phyloP scores from a whole-genome alignment of 2,888 invertebrate genomes.

The Thyatira batis region DNA sequence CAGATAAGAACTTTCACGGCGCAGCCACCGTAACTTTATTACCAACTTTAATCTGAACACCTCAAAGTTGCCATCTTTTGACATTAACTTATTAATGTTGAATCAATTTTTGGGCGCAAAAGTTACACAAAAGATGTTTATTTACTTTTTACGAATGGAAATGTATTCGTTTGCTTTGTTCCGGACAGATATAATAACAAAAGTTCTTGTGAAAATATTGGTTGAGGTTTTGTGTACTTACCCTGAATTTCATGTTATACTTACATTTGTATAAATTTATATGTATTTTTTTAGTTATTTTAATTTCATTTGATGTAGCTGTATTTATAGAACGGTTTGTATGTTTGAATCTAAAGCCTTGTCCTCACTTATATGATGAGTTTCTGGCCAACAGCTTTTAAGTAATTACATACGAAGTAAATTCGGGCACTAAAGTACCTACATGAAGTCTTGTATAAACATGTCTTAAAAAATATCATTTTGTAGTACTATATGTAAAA shows the following conservation, averaged over 20 bases:
- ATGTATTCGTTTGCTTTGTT: conserved; percentile 2
- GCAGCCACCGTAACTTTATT: conserved; percentile 39
- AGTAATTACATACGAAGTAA: no score
- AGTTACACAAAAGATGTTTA: conserved; percentile 22
- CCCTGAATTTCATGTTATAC: neutral
- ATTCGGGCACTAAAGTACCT: no score
- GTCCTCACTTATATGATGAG: no score
- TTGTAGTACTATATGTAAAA: no score
- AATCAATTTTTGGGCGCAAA: conserved; percentile 30
- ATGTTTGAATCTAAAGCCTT: no score
- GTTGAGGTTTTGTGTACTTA: neutral
- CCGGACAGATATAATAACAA: neutral
- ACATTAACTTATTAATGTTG: conserved; percentile 29
- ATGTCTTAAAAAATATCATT: no score
- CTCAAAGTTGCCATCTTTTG: conserved; percentile 19
- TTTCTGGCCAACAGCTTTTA: no score
- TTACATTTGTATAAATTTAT: neutral
- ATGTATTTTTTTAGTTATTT: neutral
- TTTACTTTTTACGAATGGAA: conserved; percentile 6
- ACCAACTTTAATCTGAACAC: conserved; percentile 43
- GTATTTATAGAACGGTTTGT: no score
- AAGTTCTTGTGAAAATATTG: neutral
- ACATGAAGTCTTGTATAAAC: no score
- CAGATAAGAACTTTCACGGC: conserved; percentile 50
- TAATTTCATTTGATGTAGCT: no score